phyloP scores from a whole-genome alignment of 2,113 vertebrate genomes.

The Corydoras maculifer region DNA sequence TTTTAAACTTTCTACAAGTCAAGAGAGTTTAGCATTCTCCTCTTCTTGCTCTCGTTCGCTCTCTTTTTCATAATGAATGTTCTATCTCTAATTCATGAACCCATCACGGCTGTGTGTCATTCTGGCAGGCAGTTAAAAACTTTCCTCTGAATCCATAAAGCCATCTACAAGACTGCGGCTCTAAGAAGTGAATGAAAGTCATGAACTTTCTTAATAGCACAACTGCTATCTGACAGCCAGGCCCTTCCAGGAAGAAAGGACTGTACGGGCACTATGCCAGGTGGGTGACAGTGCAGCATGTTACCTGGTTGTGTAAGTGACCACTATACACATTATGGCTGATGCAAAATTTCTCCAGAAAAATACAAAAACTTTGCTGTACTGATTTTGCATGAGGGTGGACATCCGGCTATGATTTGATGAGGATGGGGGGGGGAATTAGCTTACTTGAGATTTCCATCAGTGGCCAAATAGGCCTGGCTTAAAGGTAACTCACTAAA shows the following conservation, averaged over 20 bases:
- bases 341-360: neutral
- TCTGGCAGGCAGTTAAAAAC: neutral
- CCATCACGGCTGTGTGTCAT: neutral
- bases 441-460: no score
- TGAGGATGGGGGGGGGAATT: no score
- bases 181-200: slow-evolving; percentile 36
- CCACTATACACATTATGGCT: neutral
- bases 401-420: no score
- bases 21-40: neutral
- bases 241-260: slow-evolving; percentile 20
- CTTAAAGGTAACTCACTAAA: no score
- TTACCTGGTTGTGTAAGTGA: neutral
- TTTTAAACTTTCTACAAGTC: neutral
- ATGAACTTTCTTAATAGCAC: slow-evolving; percentile 34
- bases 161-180: neutral
- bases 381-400: neutral
- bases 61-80: neutral
- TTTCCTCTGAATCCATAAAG: slow-evolving; percentile 10
- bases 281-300: slow-evolving; percentile 1
- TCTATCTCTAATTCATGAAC: slow-evolving; percentile 2
- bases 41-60: neutral
- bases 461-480: no score
- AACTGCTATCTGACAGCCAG: slow-evolving; percentile 26
- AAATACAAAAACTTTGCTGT: no score
- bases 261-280: slow-evolving; percentile 18